phyloP scores from a whole-genome alignment of 2,888 invertebrate species.

The Congeria kusceri region DNA sequence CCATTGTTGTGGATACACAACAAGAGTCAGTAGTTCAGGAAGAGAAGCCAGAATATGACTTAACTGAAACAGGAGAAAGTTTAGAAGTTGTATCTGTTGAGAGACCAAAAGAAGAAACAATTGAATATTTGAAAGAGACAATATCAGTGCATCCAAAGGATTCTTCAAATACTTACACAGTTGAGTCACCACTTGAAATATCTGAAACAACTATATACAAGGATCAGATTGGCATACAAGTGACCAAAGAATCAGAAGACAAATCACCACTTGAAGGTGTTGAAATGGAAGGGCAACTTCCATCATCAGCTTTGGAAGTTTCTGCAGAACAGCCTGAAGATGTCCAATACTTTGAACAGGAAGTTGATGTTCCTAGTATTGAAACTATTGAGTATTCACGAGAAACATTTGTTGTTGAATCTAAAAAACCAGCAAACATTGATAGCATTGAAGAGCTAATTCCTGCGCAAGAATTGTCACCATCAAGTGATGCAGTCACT shows the following conservation, averaged over 20 bases:
- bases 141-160: background rate
- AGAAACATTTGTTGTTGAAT: slow-evolving; percentile 35
- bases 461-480: slow-evolving; percentile 51
- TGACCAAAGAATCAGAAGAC: slow-evolving; percentile 21
- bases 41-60: slow-evolving; percentile 34
- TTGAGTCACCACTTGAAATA: slow-evolving; percentile 31
- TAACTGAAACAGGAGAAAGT: slow-evolving; percentile 44
- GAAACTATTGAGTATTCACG: slow-evolving; percentile 66
- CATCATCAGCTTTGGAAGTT: slow-evolving; percentile 23
- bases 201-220: slow-evolving; percentile 19
- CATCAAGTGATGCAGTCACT: slow-evolving; percentile 32
- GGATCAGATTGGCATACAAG: slow-evolving; percentile 51
- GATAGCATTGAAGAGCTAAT: slow-evolving; percentile 53
- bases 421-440: background rate
- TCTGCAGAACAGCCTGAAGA: slow-evolving; percentile 13
- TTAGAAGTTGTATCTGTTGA: slow-evolving; percentile 58
- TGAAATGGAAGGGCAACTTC: slow-evolving; percentile 41
- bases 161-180: slow-evolving; percentile 11
- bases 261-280: slow-evolving; percentile 39
- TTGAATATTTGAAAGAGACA: slow-evolving; percentile 51
- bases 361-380: slow-evolving; percentile 56
- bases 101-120: slow-evolving; percentile 51
- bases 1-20: slow-evolving; percentile 19
- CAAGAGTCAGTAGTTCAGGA: slow-evolving; percentile 1
- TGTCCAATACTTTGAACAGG: slow-evolving; percentile 7